Conservation (phyloP, 2,888 invertebrate genomes). For the Gastrophysa polygoni region DNA sequence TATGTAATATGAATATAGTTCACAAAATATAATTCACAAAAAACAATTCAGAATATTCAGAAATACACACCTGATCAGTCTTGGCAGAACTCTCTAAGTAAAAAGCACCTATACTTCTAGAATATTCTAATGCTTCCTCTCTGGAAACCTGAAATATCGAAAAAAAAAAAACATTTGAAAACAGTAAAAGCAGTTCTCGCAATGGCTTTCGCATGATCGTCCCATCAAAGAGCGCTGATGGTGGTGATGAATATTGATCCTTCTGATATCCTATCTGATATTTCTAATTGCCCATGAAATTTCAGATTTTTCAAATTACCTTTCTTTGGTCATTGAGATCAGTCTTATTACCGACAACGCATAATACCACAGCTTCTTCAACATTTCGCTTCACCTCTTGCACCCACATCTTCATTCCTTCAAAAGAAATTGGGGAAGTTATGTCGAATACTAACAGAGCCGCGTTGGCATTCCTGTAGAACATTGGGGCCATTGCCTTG, state of each 20-base stretch:
- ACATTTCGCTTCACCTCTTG: constrained; percentile 79
- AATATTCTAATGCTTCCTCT: constrained; percentile 77
- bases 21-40: too few species aligned
- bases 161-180: too few species aligned
- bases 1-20: too few species aligned
- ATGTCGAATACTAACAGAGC: constrained; percentile 89
- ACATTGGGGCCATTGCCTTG: constrained; percentile 93
- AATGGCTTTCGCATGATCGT: too few species aligned
- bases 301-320: constrained; percentile 51
- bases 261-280: too few species aligned
- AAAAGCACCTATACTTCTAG: constrained; percentile 78
- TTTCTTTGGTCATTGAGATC: constrained; percentile 72
- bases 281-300: too few species aligned
- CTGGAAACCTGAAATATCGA: constrained; percentile 55
- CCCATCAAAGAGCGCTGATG: too few species aligned
- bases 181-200: too few species aligned
- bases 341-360: constrained; percentile 85
- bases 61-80: constrained; percentile 66
- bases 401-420: constrained; percentile 85
- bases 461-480: constrained; percentile 90
- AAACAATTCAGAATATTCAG: too few species aligned
- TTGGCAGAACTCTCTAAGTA: constrained; percentile 87
- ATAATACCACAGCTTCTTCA: constrained; percentile 77
- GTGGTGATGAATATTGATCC: too few species aligned
- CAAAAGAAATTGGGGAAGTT: constrained; percentile 75